Evolutionary conservation across 1,140 invertebrate genomes (phyloP).

Genomic region (Triops cancriformis): DNA sequence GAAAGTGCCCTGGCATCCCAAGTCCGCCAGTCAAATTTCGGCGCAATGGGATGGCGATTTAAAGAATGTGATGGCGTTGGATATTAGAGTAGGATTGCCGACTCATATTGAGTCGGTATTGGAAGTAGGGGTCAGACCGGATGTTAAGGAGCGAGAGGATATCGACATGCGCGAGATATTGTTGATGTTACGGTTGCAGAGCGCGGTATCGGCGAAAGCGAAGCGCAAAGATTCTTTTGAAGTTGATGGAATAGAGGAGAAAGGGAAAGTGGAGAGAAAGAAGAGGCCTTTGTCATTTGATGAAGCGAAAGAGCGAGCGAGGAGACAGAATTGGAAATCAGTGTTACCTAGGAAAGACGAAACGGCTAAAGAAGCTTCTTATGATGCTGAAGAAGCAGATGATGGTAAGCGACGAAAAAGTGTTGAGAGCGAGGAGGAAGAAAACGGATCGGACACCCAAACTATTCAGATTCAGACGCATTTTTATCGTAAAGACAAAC

Average conservation of each 20-base stretch:
- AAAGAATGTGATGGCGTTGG: conserved; percentile 23
- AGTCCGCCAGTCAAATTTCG: conserved; percentile 15
- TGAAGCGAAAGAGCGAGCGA: neutral
- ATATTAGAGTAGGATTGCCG: conserved; percentile 30
- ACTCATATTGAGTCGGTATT: conserved; percentile 29
- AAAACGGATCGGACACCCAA: too few species aligned
- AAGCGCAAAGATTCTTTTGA: conserved; percentile 32
- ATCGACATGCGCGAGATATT: conserved; percentile 34
- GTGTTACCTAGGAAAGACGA: too few species aligned
- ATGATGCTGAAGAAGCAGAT: too few species aligned
- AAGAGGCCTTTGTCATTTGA: neutral
- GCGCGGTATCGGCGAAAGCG: conserved; percentile 19
- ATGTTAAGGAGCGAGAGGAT: conserved; percentile 32
- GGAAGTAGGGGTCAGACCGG: conserved; percentile 33
- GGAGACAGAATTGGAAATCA: neutral
- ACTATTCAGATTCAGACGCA: too few species aligned
- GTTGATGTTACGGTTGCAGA: conserved; percentile 33
- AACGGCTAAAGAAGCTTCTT: too few species aligned
- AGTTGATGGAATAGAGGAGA: conserved; percentile 29
- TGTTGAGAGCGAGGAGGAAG: too few species aligned
- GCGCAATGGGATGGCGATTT: conserved; percentile 29
- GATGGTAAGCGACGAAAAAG: too few species aligned
- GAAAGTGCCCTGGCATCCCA: conserved; percentile 33
- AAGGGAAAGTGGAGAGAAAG: conserved; percentile 21
- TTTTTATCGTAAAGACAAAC: too few species aligned